Evolutionary conservation across 2,888 invertebrate species (phyloP).

Genomic region (Aphodius sticticus): DNA sequence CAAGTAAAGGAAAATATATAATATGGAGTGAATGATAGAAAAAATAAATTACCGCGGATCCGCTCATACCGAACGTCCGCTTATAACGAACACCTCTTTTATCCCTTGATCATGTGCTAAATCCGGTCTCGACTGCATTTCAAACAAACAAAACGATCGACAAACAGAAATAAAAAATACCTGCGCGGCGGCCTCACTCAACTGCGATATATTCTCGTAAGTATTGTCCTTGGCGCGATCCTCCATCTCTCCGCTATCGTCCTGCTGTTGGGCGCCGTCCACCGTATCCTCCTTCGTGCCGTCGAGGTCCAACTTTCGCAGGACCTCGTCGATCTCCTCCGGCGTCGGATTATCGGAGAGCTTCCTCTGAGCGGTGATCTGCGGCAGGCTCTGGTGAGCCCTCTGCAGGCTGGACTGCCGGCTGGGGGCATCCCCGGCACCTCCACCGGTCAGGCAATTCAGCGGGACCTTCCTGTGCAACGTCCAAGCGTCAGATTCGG

Average conservation of each 20-base stretch:
- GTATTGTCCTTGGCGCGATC: slow-evolving; percentile 31
- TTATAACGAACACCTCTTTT: no score
- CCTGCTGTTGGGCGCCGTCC: slow-evolving; percentile 4
- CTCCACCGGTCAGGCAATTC: slow-evolving; percentile 44
- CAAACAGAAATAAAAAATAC: neutral
- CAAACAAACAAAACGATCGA: neutral
- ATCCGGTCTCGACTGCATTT: neutral
- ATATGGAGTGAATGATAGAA: no score
- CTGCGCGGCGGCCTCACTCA: slow-evolving; percentile 17
- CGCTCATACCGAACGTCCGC: no score
- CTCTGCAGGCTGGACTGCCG: slow-evolving; percentile 23
- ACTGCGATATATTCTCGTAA: slow-evolving; percentile 31
- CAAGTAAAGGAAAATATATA: no score
- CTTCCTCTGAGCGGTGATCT: slow-evolving; percentile 23
- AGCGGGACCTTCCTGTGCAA: slow-evolving; percentile 76
- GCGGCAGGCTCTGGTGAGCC: slow-evolving; percentile 19
- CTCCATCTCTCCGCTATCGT: slow-evolving; percentile 25
- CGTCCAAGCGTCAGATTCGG: slow-evolving; percentile 93
- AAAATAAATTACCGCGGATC: no score
- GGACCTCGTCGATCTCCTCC: slow-evolving; percentile 32
- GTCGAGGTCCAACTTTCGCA: slow-evolving; percentile 31
- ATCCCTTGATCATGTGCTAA: no score
- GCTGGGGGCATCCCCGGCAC: slow-evolving; percentile 29
- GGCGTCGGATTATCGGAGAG: slow-evolving; percentile 30
- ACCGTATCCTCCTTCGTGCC: slow-evolving; percentile 23